A percentile compares a stretch with the other conserved stretches of the same genome.
Conservation (phyloP, 2,888 invertebrate species). For the Nephrocerus scutellatus region DNA sequence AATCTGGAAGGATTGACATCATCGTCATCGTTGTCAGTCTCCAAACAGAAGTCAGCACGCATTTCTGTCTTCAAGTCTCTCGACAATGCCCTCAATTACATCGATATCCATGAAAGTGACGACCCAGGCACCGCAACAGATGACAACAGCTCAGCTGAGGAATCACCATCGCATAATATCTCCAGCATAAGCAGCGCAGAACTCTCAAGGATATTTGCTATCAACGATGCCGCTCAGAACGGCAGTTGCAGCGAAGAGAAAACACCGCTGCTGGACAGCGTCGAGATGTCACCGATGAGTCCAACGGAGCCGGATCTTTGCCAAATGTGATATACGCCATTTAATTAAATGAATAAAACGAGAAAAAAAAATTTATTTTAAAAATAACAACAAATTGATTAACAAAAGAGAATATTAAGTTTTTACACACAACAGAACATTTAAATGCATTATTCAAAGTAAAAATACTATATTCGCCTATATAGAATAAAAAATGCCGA, state of each 20-base stretch:
- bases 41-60: slow-evolving; percentile 19
- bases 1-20: slow-evolving; percentile 34
- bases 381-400: too few species aligned
- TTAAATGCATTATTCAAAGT: too few species aligned
- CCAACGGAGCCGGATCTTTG: slow-evolving; percentile 41
- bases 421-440: too few species aligned
- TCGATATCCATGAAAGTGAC: slow-evolving; percentile 16
- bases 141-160: slow-evolving; percentile 39
- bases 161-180: slow-evolving; percentile 37
- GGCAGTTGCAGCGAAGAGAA: slow-evolving; percentile 46
- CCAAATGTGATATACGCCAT: too few species aligned
- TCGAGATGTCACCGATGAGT: slow-evolving; percentile 48
- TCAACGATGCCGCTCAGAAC: slow-evolving; percentile 35
- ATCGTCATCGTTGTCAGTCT: slow-evolving; percentile 23
- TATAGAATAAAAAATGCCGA: too few species aligned
- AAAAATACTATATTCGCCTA: too few species aligned
- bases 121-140: slow-evolving; percentile 15
- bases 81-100: slow-evolving; percentile 35
- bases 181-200: slow-evolving; percentile 37
- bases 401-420: too few species aligned
- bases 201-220: slow-evolving; percentile 37
- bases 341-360: background rate
- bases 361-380: background rate
- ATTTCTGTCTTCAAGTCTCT: slow-evolving; percentile 36
- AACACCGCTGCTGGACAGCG: slow-evolving; percentile 46